Evolutionary conservation across 2,113 vertebrate genomes (phyloP).

Genomic region (Nothobranchius kuhntae): DNA sequence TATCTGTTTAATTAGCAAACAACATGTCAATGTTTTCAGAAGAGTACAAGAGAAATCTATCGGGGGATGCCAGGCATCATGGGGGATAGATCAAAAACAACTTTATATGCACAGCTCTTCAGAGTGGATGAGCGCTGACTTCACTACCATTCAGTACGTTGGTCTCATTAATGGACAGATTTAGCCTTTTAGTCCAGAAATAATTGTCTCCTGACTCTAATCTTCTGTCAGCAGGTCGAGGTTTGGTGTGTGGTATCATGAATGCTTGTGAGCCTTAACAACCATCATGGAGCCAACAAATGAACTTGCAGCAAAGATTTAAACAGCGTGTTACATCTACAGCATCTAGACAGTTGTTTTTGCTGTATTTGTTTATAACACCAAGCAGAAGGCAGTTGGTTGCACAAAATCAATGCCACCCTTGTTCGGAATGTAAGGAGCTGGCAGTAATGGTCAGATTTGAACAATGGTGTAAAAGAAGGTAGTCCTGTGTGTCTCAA

Average conservation of each 20-base stretch:
- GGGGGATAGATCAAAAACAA: constrained; percentile 52
- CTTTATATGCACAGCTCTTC: constrained; percentile 44
- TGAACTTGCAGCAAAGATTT: neutral
- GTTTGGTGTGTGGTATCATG: too few relatives aligned
- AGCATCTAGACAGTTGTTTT: neutral
- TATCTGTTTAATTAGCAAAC: constrained; percentile 57
- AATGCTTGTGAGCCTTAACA: too few relatives aligned
- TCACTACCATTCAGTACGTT: constrained; percentile 30
- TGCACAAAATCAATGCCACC: neutral
- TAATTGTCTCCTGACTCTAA: neutral
- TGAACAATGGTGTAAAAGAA: too few relatives aligned
- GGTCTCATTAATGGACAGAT: constrained; percentile 41
- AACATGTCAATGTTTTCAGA: constrained; percentile 54
- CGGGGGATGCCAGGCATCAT: constrained; percentile 39
- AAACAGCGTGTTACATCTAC: neutral
- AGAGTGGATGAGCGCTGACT: constrained; percentile 34
- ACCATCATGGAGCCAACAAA: neutral
- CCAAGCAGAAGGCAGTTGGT: too few relatives aligned
- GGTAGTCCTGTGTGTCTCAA: neutral
- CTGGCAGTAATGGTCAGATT: neutral
- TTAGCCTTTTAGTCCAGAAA: constrained; percentile 4
- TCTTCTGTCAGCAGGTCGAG: neutral
- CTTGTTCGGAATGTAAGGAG: neutral
- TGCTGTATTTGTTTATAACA: neutral
- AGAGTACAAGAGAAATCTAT: constrained; percentile 42